Conservation (phyloP, 2,888 invertebrate genomes). For the Tethea ocularis region DNA sequence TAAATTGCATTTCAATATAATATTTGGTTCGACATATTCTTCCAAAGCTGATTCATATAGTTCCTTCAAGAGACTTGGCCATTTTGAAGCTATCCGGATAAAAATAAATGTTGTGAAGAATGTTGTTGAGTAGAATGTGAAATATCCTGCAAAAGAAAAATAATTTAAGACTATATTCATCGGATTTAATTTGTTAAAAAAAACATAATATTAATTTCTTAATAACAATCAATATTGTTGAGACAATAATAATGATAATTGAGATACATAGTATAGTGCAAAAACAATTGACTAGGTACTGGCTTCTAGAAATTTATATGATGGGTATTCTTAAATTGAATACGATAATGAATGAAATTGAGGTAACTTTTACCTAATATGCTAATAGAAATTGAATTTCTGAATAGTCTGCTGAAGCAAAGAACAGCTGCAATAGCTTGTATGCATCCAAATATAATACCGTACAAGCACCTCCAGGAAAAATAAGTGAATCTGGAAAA, state of each 20-base stretch:
- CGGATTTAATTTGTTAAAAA: no score
- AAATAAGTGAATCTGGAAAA: slow-evolving; percentile 44
- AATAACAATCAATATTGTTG: no score
- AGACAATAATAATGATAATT: no score
- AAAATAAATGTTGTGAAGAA: slow-evolving; percentile 43
- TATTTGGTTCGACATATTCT: slow-evolving; percentile 41
- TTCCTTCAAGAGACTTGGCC: slow-evolving; percentile 47
- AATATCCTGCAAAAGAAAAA: slow-evolving; percentile 39
- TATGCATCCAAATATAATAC: slow-evolving; percentile 29
- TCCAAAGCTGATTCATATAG: slow-evolving; percentile 41
- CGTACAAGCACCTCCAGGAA: slow-evolving; percentile 42
- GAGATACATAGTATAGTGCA: no score
- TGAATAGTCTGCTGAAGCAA: slow-evolving; percentile 32
- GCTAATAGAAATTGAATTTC: slow-evolving; percentile 22
- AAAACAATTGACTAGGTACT: no score
- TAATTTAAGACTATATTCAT: neutral
- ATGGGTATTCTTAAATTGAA: no score
- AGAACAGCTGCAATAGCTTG: slow-evolving; percentile 33
- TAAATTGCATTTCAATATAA: slow-evolving; percentile 40
- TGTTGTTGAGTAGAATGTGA: slow-evolving; percentile 41
- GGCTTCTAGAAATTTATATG: no score
- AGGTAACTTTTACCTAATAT: slow-evolving; percentile 35
- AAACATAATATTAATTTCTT: no score
- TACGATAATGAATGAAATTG: neutral
- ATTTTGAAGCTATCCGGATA: slow-evolving; percentile 47